These are phyloP conservation scores for Alethe diademata DNA, from an alignment of 2,113 vertebrate species.

Conservation along the genomic window DNA sequence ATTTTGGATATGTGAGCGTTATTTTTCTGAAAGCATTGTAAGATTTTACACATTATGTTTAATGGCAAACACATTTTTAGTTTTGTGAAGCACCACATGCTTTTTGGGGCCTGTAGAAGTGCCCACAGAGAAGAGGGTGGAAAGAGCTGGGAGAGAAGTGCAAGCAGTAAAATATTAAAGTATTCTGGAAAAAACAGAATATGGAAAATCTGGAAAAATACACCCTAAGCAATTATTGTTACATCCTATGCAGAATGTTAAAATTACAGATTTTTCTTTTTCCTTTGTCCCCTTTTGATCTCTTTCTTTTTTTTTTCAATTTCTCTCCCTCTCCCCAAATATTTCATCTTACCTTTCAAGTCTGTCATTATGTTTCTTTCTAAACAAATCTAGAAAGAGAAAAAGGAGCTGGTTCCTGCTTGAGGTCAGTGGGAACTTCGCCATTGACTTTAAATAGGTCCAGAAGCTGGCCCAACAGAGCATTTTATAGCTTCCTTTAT, in stretches of 20 bases:
- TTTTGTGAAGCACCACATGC: neutral
- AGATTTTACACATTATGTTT: constrained; percentile 27
- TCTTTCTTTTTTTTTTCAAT: neutral
- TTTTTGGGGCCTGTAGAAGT: neutral
- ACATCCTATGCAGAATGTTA: neutral
- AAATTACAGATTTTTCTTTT: neutral
- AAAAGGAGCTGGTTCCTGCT: constrained; percentile 48
- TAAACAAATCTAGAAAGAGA: constrained; percentile 46
- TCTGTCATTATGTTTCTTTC: neutral
- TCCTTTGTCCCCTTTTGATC: neutral
- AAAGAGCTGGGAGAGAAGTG: neutral
- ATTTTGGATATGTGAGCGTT: neutral
- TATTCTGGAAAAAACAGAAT: neutral
- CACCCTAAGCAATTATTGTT: neutral
- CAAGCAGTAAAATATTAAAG: neutral
- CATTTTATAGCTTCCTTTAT: constrained; percentile 65
- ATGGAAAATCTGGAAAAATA: neutral
- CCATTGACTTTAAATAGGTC: constrained; percentile 56
- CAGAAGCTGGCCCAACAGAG: constrained; percentile 3
- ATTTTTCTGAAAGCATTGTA: constrained; percentile 38
- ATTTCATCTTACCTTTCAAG: constrained; percentile 29
- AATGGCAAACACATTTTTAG: constrained; percentile 51
- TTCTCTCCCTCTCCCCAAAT: neutral
- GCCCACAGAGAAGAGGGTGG: neutral
- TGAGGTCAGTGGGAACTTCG: constrained; percentile 51